Base-by-base conservation (phyloP, 2,113 vertebrate species). In the Marmota flaviventris region DNA sequence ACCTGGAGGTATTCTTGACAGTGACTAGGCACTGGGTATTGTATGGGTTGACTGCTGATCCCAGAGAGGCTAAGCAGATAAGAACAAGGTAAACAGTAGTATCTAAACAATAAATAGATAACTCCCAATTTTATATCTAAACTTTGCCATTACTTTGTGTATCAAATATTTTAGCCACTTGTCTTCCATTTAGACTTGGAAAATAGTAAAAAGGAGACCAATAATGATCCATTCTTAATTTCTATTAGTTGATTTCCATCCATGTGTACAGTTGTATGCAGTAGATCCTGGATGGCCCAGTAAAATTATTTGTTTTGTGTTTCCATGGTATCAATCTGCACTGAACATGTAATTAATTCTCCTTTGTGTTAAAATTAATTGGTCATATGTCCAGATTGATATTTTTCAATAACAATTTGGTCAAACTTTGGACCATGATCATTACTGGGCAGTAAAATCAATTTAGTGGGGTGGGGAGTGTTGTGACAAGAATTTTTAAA, bases 401-500 rank as follows among this genome's bases (percentile, higher is more conserved):
- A 29, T 76, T 81, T 94, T 94, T 96, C 48, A 73, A 27, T 94
- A 88, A 32, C 25, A 84, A 1, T 73, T 95, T 86, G 32, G 76
- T 95, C 70, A 34, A 13, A 85, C 45, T 92, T 85, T 56, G 56
- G 8, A 63, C 18, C 29, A 63, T 91, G 79, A 69, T 20, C 4
- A 61, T 92, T 92, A 76, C 67, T 85, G 58, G 51, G 3, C 73
- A 76, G 58, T 89, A 34, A 96, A 89, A 85, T 67, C 42, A 81
- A 48, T 65, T 92, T 94, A 75, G 9, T 69, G 37, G n/a, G 77
- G 18, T 45, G 11, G 25, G 65, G 58, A 42, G 48, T 85, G 29
- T 81, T 94, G 32, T 85, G 75, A 85, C 73, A 95, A 92, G 56
- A 70, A 39, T 93, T 89, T 96, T 96, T 27, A 25, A 27, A 81